Percentiles rank a stretch among this genome's conserved stretches.
These are phyloP conservation scores for Pelobates fuscus DNA, from an alignment of 2,113 vertebrate genomes.

Conservation along the genomic window DNA sequence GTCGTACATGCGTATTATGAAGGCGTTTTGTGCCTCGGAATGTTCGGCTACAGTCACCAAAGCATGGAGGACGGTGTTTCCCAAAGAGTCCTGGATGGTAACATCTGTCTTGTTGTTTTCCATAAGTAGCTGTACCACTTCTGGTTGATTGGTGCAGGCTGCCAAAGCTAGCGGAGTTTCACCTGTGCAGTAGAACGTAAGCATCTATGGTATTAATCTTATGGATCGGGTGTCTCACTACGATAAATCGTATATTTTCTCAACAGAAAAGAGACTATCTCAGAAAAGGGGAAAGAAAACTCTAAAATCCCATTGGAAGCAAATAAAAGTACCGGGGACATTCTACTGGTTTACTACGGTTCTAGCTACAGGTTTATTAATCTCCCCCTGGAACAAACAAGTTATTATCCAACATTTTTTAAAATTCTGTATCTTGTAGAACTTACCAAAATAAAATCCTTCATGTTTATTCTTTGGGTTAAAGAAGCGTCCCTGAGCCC, in stretches of 20 bases:
- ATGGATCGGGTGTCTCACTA: too few relatives aligned
- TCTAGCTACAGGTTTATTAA: too few relatives aligned
- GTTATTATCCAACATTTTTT: too few relatives aligned
- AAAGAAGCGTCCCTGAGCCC: conserved; percentile 74
- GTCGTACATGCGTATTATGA: conserved; percentile 75
- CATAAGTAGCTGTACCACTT: conserved; percentile 75
- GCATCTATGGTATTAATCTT: too few relatives aligned
- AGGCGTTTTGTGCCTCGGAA: conserved; percentile 72
- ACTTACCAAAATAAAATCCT: conserved; percentile 78
- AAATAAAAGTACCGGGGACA: too few relatives aligned
- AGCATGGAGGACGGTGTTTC: conserved; percentile 75
- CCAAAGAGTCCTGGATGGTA: conserved; percentile 72
- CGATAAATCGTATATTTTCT: too few relatives aligned
- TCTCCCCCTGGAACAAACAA: too few relatives aligned
- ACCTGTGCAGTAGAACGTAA: conserved; percentile 53
- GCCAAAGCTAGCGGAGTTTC: conserved; percentile 75
- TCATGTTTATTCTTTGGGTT: conserved; percentile 76
- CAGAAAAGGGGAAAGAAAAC: too few relatives aligned
- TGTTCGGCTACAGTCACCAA: conserved; percentile 76
- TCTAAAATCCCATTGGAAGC: too few relatives aligned
- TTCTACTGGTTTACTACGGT: too few relatives aligned
- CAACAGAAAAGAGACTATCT: too few relatives aligned
- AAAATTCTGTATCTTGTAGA: not conserved
- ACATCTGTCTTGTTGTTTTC: conserved; percentile 69
- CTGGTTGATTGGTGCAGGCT: conserved; percentile 77